Evolutionary conservation across 2,888 invertebrate genomes (phyloP), one percentile per base, ranked within the genome.

Genomic region (Chydorus sphaericus): DNA sequence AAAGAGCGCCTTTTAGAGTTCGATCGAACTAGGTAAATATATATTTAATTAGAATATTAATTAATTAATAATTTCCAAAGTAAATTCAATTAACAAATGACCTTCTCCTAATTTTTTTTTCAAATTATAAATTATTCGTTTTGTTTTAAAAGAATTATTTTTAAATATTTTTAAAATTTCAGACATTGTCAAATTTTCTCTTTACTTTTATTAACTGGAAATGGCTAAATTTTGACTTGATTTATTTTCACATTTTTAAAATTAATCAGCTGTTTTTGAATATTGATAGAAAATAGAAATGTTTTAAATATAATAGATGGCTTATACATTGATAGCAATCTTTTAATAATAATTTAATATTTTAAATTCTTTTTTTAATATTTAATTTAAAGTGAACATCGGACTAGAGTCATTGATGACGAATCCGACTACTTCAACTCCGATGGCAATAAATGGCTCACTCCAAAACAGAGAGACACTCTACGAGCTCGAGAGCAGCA

Each of bases 341-440:
- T 26, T 16, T 48, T 26, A 10, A 8, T 52, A 11, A 4, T 18
- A 6, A 10, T 11, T 11, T 10, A 4, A 50, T n/a, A n/a, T 16
- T 49, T 7, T 30, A 7, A 33, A 69, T 58, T 60, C 55, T 38
- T 2, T 16, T n/a, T 38, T 38, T 8, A 16, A 39, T 39, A 20
- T 5, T 20, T 16, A 1, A n/a, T 56, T 64, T 67, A 26, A 64
- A 85, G 86, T 65, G 80, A 80, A 62, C 76, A 78, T 37, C 77
- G 85, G 56, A 75, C 75, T 0, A 79, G 78, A 66, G 86, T 92
- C 6, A 88, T 86, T 48, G 96, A 97, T 68, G 96, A 96, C 67
- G 91, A 96, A 68, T 80, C 84, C 60, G 96, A 96, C 69, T 96
- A 96, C 70, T 97, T 89, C 64, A 62, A 64, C 68, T 80, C 81